Evolutionary conservation across 1,140 invertebrate genomes (phyloP).

Genomic region (Gyrodactylus salaris): DNA sequence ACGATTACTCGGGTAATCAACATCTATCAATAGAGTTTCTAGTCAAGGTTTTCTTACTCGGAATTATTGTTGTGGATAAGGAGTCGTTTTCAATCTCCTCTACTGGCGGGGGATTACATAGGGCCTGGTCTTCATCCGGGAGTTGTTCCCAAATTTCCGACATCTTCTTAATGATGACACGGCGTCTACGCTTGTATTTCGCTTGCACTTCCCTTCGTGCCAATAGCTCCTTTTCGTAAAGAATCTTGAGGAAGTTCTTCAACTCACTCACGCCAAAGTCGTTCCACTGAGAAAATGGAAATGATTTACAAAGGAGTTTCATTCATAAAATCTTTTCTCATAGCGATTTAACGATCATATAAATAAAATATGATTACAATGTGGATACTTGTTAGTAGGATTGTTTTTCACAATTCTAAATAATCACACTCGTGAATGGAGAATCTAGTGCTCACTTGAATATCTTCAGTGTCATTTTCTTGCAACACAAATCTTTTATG

Average conservation of each 20-base stretch:
- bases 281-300: background rate
- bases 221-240: background rate
- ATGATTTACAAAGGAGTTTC: too few relatives aligned
- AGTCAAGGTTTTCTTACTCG: too few relatives aligned
- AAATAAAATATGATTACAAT: too few relatives aligned
- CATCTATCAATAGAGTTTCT: too few relatives aligned
- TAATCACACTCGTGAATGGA: too few relatives aligned
- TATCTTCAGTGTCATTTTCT: constrained; percentile 30
- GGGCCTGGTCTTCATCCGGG: background rate
- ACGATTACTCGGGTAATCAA: too few relatives aligned
- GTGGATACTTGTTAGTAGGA: too few relatives aligned
- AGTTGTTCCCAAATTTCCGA: background rate
- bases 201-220: background rate
- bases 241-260: background rate
- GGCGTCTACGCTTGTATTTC: background rate
- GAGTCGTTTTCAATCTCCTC: background rate
- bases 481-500: constrained; percentile 24
- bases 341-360: too few relatives aligned
- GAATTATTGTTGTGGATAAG: too few relatives aligned
- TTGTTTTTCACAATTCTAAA: too few relatives aligned
- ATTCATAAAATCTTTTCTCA: too few relatives aligned
- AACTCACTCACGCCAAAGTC: background rate
- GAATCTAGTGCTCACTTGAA: constrained; percentile 23
- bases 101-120: background rate
- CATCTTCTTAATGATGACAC: background rate